phyloP scores from a whole-genome alignment of 2,113 vertebrate species.

The Syrmaticus mikado region DNA sequence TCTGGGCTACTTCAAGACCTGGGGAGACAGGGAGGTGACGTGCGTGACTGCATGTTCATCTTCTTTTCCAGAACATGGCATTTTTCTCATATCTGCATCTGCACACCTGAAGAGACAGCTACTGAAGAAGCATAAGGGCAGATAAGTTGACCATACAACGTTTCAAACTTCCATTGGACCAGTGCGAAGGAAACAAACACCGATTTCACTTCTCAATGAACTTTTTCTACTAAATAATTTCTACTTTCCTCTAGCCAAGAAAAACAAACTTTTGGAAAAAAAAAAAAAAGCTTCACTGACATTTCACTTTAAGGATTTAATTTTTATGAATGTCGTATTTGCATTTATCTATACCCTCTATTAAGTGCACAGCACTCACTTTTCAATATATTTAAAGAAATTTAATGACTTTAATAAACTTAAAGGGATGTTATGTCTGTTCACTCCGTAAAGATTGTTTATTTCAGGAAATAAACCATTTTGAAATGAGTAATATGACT shows the following conservation, averaged over 20 bases:
- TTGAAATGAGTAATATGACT: constrained; percentile 64
- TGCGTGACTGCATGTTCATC: rapidly evolving
- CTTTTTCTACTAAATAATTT: neutral
- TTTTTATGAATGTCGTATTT: constrained; percentile 42
- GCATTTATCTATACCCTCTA: constrained; percentile 40
- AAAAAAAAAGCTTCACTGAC: neutral
- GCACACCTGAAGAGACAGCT: rapidly evolving
- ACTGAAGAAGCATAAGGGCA: neutral
- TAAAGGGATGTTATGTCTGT: constrained; percentile 45
- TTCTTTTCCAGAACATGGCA: rapidly evolving
- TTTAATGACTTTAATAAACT: constrained; percentile 75
- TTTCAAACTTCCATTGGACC: neutral
- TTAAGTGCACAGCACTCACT: constrained; percentile 40
- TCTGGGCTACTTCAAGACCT: neutral
- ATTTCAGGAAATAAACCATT: constrained; percentile 67
- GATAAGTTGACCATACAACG: neutral
- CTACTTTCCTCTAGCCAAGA: neutral
- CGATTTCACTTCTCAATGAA: neutral
- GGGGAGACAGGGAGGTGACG: neutral
- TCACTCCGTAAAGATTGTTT: constrained; percentile 44
- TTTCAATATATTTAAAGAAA: constrained; percentile 62
- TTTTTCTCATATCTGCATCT: neutral
- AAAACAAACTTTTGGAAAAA: neutral
- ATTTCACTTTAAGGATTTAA: constrained; percentile 42
- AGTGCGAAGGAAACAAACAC: neutral